phyloP scores from a whole-genome alignment of 1,140 invertebrate species.

The Rhizoglyphus robini region DNA sequence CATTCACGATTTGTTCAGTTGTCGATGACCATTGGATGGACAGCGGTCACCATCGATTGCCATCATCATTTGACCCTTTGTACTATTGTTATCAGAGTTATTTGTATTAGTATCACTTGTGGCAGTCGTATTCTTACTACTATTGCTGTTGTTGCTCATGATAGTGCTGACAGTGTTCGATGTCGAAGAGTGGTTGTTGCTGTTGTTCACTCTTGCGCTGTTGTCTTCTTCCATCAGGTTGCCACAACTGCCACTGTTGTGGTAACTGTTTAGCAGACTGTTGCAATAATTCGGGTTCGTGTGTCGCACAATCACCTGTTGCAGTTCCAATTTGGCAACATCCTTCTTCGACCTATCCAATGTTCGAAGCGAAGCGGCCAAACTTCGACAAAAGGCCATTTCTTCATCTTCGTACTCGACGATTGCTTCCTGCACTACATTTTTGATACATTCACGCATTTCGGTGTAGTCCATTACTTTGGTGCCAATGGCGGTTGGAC shows the following conservation, averaged over 20 bases:
- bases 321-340: background rate
- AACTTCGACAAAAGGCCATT: constrained; percentile 15
- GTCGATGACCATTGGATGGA: too few species aligned
- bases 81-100: background rate
- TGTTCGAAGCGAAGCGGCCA: constrained; percentile 8
- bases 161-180: background rate
- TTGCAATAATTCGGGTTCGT: constrained; percentile 3
- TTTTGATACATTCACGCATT: background rate
- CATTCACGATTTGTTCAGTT: too few species aligned
- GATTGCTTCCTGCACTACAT: background rate
- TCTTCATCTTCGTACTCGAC: constrained; percentile 15
- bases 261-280: background rate
- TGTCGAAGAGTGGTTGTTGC: background rate
- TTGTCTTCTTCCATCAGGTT: too few species aligned
- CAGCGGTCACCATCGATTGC: too few species aligned
- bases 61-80: background rate
- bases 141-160: background rate
- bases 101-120: background rate
- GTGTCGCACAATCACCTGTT: constrained; percentile 5
- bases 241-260: background rate
- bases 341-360: constrained; percentile 2
- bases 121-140: background rate
- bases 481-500: background rate
- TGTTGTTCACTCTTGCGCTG: too few species aligned
- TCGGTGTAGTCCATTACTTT: background rate